Evolutionary conservation across 2,888 invertebrate species (phyloP).

Genomic region (Drosophila kambysellisi): DNA sequence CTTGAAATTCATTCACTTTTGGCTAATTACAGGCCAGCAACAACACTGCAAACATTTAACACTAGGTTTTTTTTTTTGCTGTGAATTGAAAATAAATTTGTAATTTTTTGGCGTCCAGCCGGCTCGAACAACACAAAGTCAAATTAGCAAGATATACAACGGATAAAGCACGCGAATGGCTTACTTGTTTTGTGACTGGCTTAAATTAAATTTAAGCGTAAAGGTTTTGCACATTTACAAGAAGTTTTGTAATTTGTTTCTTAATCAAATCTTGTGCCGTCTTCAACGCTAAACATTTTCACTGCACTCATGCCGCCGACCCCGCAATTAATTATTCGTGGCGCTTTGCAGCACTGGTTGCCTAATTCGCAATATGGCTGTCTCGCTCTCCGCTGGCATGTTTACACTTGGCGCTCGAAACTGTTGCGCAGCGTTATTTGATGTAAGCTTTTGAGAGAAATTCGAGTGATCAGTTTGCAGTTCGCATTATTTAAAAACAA

Average conservation of each 20-base stretch:
- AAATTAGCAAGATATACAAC: conserved; percentile 13
- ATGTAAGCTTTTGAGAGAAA: conserved; percentile 7
- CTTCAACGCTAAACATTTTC: conserved; percentile 77
- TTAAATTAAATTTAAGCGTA: conserved; percentile 11
- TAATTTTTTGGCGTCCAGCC: conserved; percentile 60
- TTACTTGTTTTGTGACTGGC: conserved; percentile 1
- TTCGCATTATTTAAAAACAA: neutral
- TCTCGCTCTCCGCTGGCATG: conserved; percentile 35
- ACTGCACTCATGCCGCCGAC: conserved; percentile 68
- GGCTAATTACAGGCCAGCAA: conserved; percentile 21
- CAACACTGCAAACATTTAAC: conserved; percentile 30
- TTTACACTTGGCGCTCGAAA: conserved; percentile 47
- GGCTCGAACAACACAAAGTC: conserved; percentile 53
- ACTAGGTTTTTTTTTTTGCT: conserved; percentile 40
- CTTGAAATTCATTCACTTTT: conserved; percentile 8
- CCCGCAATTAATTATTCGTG: conserved; percentile 53
- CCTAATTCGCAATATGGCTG: conserved; percentile 57
- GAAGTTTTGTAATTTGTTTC: conserved; percentile 60
- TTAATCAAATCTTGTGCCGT: conserved; percentile 68
- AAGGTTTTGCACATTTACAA: conserved; percentile 48
- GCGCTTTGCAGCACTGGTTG: conserved; percentile 63
- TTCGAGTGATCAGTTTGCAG: neutral
- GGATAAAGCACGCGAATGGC: conserved; percentile 4
- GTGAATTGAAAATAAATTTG: conserved; percentile 50
- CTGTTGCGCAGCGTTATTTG: conserved; percentile 38